These are phyloP conservation scores for Cynaeus angustus DNA, from an alignment of 2,888 invertebrate genomes.

Conservation along the genomic window DNA sequence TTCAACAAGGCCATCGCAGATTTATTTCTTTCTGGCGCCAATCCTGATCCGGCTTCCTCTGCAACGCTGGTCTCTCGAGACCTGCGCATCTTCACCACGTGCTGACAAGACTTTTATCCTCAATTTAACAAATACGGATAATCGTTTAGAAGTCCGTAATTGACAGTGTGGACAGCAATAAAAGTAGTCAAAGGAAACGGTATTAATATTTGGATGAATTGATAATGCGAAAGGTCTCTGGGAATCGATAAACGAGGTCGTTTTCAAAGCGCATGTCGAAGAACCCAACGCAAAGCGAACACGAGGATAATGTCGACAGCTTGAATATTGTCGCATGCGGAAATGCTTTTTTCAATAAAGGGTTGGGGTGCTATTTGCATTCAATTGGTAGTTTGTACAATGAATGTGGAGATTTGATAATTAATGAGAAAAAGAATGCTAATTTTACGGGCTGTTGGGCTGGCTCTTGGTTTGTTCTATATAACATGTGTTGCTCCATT, in stretches of 20 bases:
- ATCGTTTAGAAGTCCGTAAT: conserved; percentile 13
- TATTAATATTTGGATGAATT: conserved; percentile 9
- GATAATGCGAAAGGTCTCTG: conserved; percentile 4
- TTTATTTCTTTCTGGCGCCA: background rate
- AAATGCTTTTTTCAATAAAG: too few relatives aligned
- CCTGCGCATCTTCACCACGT: too few relatives aligned
- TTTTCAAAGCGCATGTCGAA: conserved; percentile 34
- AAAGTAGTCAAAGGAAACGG: conserved; percentile 14
- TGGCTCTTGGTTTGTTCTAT: too few relatives aligned
- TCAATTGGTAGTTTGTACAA: too few relatives aligned
- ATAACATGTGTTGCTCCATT: too few relatives aligned
- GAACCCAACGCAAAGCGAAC: conserved; percentile 18
- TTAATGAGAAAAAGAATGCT: too few relatives aligned
- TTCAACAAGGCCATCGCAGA: background rate
- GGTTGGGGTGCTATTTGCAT: background rate
- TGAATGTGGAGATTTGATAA: too few relatives aligned
- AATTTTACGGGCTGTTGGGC: too few relatives aligned
- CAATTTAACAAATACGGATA: background rate
- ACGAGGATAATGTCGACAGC: conserved; percentile 19
- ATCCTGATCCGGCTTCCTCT: background rate
- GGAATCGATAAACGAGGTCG: conserved; percentile 30
- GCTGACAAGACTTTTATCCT: too few relatives aligned
- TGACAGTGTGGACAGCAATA: conserved; percentile 15
- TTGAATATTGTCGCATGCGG: conserved; percentile 33
- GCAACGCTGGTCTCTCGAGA: too few relatives aligned